These are phyloP conservation scores for Phaedon cochleariae DNA, from an alignment of 2,888 invertebrate genomes.

Conservation along the genomic window DNA sequence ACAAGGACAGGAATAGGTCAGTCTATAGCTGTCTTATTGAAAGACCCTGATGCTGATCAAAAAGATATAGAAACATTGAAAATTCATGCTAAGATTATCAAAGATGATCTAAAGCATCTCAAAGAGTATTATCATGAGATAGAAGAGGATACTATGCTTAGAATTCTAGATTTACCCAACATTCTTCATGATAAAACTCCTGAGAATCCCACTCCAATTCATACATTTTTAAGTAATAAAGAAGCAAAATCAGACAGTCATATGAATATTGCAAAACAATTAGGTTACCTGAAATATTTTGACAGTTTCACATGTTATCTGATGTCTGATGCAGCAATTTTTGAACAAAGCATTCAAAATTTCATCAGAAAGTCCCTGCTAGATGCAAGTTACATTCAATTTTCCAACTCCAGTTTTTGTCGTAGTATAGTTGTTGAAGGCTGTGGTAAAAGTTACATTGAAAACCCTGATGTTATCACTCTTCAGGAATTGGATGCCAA, in stretches of 20 bases:
- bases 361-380: conserved; percentile 63
- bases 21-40: conserved; percentile 63
- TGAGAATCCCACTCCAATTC: conserved; percentile 53
- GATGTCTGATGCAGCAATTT: conserved; percentile 74
- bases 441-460: conserved; percentile 69
- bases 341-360: conserved; percentile 72
- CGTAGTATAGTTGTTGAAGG: conserved; percentile 81
- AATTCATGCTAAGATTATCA: conserved; percentile 62
- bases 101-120: conserved; percentile 69
- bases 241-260: conserved; percentile 61
- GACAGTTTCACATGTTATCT: conserved; percentile 71
- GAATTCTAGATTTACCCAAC: conserved; percentile 76
- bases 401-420: conserved; percentile 81
- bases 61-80: conserved; percentile 66
- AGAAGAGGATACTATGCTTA: conserved; percentile 74
- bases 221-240: conserved; percentile 28
- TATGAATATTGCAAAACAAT: conserved; percentile 65
- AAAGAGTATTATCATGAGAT: conserved; percentile 74
- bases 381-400: conserved; percentile 68
- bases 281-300: conserved; percentile 67
- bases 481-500: conserved; percentile 67
- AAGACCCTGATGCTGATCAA: conserved; percentile 49
- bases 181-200: conserved; percentile 72
- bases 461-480: conserved; percentile 68
- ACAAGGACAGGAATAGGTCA: conserved; percentile 64